phyloP scores from a whole-genome alignment of 2,113 vertebrate genomes.

The Eptatretus burgeri region DNA sequence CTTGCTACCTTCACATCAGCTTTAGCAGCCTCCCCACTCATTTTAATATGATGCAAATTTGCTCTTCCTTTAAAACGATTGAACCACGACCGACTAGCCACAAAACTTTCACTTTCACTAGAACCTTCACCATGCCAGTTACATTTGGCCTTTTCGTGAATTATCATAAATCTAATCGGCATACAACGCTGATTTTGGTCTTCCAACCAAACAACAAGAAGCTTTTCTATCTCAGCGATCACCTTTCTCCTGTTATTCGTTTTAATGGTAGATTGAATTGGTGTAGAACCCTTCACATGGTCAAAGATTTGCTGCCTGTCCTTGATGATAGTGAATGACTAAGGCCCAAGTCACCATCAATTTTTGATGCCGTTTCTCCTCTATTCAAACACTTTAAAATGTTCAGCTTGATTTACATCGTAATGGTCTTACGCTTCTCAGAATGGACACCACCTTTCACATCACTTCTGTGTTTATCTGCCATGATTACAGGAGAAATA shows the following conservation, averaged over 20 bases:
- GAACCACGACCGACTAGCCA: background rate
- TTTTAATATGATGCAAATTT: background rate
- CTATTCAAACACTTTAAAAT: no score
- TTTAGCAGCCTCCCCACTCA: background rate
- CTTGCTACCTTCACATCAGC: background rate
- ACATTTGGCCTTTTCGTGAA: background rate
- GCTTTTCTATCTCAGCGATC: background rate
- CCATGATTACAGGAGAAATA: no score
- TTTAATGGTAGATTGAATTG: background rate
- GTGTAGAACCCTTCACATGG: background rate
- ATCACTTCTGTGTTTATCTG: no score
- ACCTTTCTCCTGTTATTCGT: background rate
- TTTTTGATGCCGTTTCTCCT: background rate
- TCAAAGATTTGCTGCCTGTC: background rate
- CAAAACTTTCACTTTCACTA: background rate
- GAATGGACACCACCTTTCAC: no score
- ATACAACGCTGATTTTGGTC: background rate
- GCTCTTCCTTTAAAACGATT: background rate
- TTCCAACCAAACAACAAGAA: background rate
- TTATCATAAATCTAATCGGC: background rate
- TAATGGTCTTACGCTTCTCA: no score
- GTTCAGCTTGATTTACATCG: no score
- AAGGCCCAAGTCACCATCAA: background rate
- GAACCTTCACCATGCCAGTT: background rate
- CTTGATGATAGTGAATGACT: background rate